These are phyloP conservation scores for Atrina japonica DNA, from an alignment of 2,888 invertebrate species.

Conservation along the genomic window DNA sequence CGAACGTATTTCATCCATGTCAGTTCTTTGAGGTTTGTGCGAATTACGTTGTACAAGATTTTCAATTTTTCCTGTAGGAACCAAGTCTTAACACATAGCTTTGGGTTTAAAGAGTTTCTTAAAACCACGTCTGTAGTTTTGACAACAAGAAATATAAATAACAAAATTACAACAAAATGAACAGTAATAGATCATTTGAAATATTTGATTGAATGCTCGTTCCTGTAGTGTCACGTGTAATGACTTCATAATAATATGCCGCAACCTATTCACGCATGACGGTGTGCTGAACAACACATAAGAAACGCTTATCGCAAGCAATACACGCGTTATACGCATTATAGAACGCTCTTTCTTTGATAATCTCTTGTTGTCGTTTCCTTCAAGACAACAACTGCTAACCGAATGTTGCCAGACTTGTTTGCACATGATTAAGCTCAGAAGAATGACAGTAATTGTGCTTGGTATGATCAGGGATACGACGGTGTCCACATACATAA, in stretches of 20 bases:
- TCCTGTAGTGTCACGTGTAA: constrained; percentile 42
- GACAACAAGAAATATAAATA: constrained; percentile 50
- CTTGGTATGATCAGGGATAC: constrained; percentile 61
- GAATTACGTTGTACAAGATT: too few relatives aligned
- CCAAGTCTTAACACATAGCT: too few relatives aligned
- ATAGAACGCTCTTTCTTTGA: constrained; percentile 62
- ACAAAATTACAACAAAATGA: constrained; percentile 66
- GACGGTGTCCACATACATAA: constrained; percentile 59
- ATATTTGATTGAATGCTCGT: constrained; percentile 57
- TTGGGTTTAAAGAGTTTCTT: too few relatives aligned
- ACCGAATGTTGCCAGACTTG: constrained; percentile 31
- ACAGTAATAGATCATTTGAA: constrained; percentile 61
- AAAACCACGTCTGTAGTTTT: constrained; percentile 3
- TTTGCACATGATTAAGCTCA: constrained; percentile 59
- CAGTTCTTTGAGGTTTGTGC: too few relatives aligned
- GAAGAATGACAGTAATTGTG: constrained; percentile 57
- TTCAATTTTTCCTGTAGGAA: too few relatives aligned
- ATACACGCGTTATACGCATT: constrained; percentile 63
- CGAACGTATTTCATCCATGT: too few relatives aligned
- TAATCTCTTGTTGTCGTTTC: constrained; percentile 28
- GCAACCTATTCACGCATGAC: constrained; percentile 61
- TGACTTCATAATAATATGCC: constrained; percentile 46
- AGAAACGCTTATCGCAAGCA: constrained; percentile 65
- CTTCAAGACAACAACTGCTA: not conserved
- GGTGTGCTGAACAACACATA: constrained; percentile 64